Percentiles rank a stretch among this genome's conserved stretches.
Evolutionary conservation across 2,888 invertebrate genomes (phyloP).

Genomic region (Helleia helle): DNA sequence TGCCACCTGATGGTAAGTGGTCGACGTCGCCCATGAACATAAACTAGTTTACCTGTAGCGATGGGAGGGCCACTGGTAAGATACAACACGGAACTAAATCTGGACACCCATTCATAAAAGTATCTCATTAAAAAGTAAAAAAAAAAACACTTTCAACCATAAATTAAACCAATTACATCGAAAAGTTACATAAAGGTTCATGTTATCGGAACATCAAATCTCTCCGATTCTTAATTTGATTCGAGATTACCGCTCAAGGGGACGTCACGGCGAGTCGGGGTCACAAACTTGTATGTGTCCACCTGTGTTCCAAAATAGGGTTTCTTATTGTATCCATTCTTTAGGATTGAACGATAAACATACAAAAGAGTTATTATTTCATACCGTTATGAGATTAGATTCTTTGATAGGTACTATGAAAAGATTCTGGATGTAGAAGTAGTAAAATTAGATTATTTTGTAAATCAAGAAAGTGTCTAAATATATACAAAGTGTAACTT

Average conservation of each 20-base stretch:
- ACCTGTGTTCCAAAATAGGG: constrained; percentile 28
- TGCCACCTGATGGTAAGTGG: no score
- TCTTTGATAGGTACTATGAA: constrained; percentile 2
- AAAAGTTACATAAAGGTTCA: no score
- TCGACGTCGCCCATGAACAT: no score
- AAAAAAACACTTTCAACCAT: background rate
- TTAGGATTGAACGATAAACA: constrained; percentile 14
- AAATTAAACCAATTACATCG: no score
- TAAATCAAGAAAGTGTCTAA: no score
- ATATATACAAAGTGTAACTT: no score
- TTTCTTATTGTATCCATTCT: background rate
- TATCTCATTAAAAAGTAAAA: background rate
- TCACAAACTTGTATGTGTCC: constrained; percentile 44
- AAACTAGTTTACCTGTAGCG: no score
- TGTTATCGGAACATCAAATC: constrained; percentile 2
- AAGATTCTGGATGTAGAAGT: no score
- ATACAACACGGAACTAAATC: no score
- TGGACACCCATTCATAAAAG: no score
- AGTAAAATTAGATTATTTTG: no score
- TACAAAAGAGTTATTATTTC: constrained; percentile 9
- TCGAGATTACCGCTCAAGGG: constrained; percentile 43
- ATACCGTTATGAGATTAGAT: background rate
- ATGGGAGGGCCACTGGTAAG: no score
- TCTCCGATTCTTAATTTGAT: constrained; percentile 50
- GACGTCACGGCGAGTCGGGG: constrained; percentile 40